Percentiles rank a stretch among this genome's conserved stretches.
phyloP scores from a whole-genome alignment of 2,113 vertebrate genomes.

The Hippocampus barbouri region DNA sequence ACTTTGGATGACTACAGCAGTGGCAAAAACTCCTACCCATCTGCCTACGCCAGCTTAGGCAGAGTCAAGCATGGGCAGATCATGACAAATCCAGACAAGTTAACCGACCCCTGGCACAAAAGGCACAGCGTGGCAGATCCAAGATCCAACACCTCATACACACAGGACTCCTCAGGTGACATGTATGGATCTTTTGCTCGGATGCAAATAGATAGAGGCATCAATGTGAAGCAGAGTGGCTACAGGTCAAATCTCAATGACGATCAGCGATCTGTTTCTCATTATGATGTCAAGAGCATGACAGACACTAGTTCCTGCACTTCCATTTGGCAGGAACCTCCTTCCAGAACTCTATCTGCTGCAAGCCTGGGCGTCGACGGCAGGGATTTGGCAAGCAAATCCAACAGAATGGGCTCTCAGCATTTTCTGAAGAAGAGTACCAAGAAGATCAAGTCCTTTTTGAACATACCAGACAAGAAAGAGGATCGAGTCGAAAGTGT shows the following conservation, averaged over 20 bases:
- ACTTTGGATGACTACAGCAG: conserved; percentile 61
- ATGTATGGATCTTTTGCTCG: conserved; percentile 76
- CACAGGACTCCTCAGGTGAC: conserved; percentile 67
- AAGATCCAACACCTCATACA: conserved; percentile 70
- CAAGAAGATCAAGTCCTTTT: conserved; percentile 83
- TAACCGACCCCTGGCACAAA: conserved; percentile 78
- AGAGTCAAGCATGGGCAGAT: conserved; percentile 47
- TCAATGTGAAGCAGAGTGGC: conserved; percentile 56
- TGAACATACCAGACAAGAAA: conserved; percentile 85
- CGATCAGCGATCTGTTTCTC: conserved; percentile 70
- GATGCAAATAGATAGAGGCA: conserved; percentile 63
- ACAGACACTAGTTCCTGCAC: conserved; percentile 11
- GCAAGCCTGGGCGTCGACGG: conserved; percentile 68
- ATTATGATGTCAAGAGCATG: conserved; percentile 65
- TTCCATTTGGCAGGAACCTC: conserved; percentile 52
- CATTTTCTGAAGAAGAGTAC: conserved; percentile 82
- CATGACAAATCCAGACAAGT: conserved; percentile 44
- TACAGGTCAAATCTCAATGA: conserved; percentile 58
- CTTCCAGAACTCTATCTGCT: conserved; percentile 77
- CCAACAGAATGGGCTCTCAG: conserved; percentile 71
- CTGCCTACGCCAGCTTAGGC: conserved; percentile 70
- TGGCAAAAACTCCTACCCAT: conserved; percentile 59
- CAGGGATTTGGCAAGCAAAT: conserved; percentile 65
- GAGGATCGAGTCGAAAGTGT: conserved; percentile 73
- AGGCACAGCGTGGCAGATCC: conserved; percentile 87